phyloP scores from a whole-genome alignment of 2,113 vertebrate genomes.

The Anolis carolinensis region DNA sequence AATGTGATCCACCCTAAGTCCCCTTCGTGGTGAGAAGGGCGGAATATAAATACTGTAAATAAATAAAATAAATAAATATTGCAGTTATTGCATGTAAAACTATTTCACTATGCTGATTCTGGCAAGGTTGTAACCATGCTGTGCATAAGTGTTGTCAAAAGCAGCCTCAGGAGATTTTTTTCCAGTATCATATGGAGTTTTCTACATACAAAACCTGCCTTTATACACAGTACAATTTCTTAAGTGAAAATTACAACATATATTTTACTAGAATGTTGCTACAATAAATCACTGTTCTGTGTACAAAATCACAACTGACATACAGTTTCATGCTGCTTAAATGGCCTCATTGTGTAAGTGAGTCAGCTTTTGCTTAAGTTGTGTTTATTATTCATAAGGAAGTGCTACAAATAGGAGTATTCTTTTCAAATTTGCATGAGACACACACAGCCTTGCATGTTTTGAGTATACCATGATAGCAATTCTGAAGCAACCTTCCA shows the following conservation, averaged over 20 bases:
- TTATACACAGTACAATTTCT: no score
- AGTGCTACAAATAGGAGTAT: background rate
- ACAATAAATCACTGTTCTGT: background rate
- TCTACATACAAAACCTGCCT: no score
- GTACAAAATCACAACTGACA: background rate
- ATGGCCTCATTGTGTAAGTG: slow-evolving; percentile 13
- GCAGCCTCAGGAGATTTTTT: background rate
- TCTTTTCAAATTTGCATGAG: slow-evolving; percentile 12
- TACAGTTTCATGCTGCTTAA: slow-evolving; percentile 18
- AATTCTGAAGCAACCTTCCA: slow-evolving; percentile 1
- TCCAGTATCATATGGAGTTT: background rate
- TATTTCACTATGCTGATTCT: no score
- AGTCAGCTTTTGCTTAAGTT: slow-evolving; percentile 18
- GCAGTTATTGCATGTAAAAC: no score
- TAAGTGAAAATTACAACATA: background rate
- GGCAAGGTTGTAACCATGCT: no score
- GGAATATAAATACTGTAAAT: no score
- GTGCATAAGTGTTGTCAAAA: background rate
- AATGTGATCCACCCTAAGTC: no score
- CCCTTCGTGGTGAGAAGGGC: no score
- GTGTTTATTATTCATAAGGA: slow-evolving; percentile 20
- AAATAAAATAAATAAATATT: no score
- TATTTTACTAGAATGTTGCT: background rate
- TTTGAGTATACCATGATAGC: background rate
- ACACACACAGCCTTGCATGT: background rate